These are phyloP conservation scores for Uromys caudimaculatus DNA, from an alignment of 2,797 vertebrate species.

Conservation along the genomic window DNA sequence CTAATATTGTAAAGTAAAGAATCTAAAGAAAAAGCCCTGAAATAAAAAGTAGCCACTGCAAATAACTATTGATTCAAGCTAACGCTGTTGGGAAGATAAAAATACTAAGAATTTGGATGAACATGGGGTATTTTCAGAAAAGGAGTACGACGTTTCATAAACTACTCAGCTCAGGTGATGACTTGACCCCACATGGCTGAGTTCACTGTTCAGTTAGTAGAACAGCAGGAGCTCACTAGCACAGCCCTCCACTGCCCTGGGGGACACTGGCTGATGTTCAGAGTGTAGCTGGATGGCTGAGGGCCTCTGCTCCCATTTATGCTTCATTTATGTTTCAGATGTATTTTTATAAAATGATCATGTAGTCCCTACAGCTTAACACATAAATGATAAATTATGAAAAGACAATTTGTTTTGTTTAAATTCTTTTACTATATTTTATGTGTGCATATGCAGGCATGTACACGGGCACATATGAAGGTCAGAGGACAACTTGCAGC, in stretches of 20 bases:
- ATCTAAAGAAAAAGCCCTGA: background rate
- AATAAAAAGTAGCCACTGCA: constrained; percentile 9
- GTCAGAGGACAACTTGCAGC: background rate
- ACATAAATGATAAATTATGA: constrained; percentile 28
- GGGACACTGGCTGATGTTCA: background rate
- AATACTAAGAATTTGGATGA: constrained; percentile 31
- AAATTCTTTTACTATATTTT: background rate
- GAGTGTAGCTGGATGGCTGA: background rate
- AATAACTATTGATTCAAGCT: constrained; percentile 24
- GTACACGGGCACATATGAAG: background rate
- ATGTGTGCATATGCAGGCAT: background rate
- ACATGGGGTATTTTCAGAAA: constrained; percentile 20
- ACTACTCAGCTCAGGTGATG: background rate
- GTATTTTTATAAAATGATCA: constrained; percentile 29
- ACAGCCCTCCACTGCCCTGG: background rate
- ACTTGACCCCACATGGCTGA: background rate
- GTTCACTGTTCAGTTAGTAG: background rate
- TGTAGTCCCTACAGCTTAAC: background rate
- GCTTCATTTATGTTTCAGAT: background rate
- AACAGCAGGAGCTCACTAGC: background rate
- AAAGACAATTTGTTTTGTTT: background rate
- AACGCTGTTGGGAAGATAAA: constrained; percentile 44
- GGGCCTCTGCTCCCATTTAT: background rate
- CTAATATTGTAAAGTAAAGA: background rate
- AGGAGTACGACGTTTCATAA: background rate